A percentile compares a stretch with the other conserved stretches of the same genome.
phyloP scores from a whole-genome alignment of 1,140 invertebrate genomes.

The Drosophila subobscura region DNA sequence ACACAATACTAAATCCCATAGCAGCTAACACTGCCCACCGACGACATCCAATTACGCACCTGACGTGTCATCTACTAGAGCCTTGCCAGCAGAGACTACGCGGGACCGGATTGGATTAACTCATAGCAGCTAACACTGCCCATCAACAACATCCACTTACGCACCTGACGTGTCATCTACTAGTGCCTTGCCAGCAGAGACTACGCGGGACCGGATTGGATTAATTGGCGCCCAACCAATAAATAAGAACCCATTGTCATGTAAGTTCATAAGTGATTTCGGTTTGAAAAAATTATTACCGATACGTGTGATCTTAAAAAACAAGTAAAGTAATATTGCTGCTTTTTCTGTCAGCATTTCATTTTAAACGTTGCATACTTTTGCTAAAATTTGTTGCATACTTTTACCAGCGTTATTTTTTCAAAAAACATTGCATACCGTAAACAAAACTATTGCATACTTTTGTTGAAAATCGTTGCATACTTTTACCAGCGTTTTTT shows the following conservation, averaged over 20 bases:
- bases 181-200: neutral
- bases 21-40: too few relatives aligned
- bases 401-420: slow-evolving; percentile 7
- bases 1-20: too few relatives aligned
- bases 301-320: neutral
- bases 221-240: slow-evolving; percentile 1
- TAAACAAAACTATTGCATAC: too few relatives aligned
- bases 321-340: slow-evolving; percentile 9
- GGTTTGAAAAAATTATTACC: neutral
- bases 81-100: too few relatives aligned
- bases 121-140: too few relatives aligned
- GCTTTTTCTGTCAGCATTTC: slow-evolving; percentile 1
- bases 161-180: neutral
- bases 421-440: too few relatives aligned
- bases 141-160: too few relatives aligned
- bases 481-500: neutral
- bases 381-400: slow-evolving; percentile 15
- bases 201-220: neutral
- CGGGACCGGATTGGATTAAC: too few relatives aligned
- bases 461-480: too few relatives aligned
- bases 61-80: too few relatives aligned
- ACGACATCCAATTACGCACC: too few relatives aligned
- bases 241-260: neutral
- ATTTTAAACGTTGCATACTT: slow-evolving; percentile 6
- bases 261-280: slow-evolving; percentile 1